Percentiles rank a stretch among this genome's conserved stretches.
phyloP scores from a whole-genome alignment of 2,113 vertebrate species.

The Bufo bufo region DNA sequence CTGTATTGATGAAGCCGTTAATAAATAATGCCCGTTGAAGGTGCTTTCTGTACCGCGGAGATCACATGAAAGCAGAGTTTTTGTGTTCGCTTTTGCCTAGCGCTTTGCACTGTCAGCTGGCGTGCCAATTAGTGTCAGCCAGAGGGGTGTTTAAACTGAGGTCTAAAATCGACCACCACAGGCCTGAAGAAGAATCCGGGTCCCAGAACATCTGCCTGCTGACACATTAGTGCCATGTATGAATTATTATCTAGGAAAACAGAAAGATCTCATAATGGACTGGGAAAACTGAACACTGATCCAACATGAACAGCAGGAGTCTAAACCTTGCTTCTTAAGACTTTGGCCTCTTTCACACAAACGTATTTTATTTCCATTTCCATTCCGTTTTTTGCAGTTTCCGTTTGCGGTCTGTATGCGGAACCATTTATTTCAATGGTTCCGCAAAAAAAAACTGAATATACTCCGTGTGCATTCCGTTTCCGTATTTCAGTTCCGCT shows the following conservation, averaged over 20 bases:
- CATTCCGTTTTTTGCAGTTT: too few relatives aligned
- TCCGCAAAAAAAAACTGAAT: too few relatives aligned
- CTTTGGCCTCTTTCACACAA: too few relatives aligned
- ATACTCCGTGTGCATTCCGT: too few relatives aligned
- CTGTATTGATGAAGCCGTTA: conserved; percentile 28
- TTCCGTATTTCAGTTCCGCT: too few relatives aligned
- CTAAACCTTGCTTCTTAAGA: neutral
- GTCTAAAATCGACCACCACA: conserved; percentile 33
- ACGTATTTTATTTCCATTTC: too few relatives aligned
- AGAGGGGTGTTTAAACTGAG: conserved; percentile 18
- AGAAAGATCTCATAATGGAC: neutral
- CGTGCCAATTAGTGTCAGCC: conserved; percentile 52
- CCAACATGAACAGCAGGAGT: neutral
- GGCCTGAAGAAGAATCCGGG: neutral
- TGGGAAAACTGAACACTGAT: neutral
- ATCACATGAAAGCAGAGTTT: conserved; percentile 31
- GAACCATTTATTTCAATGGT: too few relatives aligned
- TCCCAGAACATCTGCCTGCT: conserved; percentile 33
- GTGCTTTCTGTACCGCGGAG: conserved; percentile 3
- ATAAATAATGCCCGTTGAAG: conserved; percentile 28
- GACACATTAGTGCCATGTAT: neutral
- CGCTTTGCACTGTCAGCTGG: conserved; percentile 25
- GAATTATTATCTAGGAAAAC: neutral
- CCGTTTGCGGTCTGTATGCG: too few relatives aligned
- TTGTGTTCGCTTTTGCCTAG: neutral